phyloP scores from a whole-genome alignment of 1,140 invertebrate species.

The Drosophila tani region DNA sequence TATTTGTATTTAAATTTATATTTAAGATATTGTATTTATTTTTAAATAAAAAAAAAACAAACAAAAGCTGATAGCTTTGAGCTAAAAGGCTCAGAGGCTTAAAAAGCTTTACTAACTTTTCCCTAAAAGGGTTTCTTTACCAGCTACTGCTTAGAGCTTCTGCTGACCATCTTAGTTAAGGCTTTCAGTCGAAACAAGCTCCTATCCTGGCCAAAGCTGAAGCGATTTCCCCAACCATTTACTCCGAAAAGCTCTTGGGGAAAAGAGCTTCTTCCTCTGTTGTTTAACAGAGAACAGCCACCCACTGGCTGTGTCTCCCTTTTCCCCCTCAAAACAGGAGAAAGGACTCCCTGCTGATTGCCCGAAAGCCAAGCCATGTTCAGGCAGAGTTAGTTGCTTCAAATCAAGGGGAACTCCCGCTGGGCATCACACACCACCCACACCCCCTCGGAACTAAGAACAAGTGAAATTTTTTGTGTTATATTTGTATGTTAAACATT shows the following conservation, averaged over 20 bases:
- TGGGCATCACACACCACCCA: slow-evolving; percentile 23
- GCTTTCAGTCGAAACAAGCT: neutral
- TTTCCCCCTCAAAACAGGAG: neutral
- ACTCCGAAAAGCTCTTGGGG: slow-evolving; percentile 1
- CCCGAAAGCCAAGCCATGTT: slow-evolving; percentile 49
- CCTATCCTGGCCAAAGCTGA: neutral
- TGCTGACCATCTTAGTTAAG: too few species aligned
- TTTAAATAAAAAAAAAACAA: slow-evolving; percentile 12
- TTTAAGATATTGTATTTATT: slow-evolving; percentile 16
- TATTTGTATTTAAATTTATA: slow-evolving; percentile 13
- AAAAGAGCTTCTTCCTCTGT: neutral
- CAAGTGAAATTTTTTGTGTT: slow-evolving; percentile 39
- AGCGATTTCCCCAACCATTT: neutral
- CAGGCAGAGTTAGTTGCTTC: neutral
- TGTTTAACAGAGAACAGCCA: slow-evolving; percentile 3
- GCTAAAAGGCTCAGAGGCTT: too few species aligned
- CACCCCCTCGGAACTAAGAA: slow-evolving; percentile 43
- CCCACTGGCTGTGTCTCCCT: neutral
- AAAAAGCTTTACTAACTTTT: neutral
- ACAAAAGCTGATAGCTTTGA: too few species aligned
- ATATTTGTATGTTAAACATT: slow-evolving; percentile 68
- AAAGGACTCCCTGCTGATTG: slow-evolving; percentile 32
- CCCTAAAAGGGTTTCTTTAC: neutral
- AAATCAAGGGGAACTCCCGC: slow-evolving; percentile 28
- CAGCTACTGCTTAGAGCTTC: neutral